A percentile compares a stretch with the other conserved stretches of the same genome.
These are phyloP conservation scores for Aplochiton taeniatus DNA, from an alignment of 2,797 vertebrate species.

Conservation along the genomic window DNA sequence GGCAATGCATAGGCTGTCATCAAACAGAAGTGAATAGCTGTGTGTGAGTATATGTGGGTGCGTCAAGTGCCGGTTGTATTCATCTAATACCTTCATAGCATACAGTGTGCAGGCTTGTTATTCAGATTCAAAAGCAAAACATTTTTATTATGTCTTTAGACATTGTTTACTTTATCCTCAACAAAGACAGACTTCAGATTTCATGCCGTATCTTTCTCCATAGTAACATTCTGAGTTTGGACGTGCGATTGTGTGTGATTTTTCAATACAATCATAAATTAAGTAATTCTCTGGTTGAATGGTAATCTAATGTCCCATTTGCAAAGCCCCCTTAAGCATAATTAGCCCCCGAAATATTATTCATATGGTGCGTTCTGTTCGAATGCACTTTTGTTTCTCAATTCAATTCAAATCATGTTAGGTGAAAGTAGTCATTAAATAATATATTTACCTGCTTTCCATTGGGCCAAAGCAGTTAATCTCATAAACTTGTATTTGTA, in stretches of 20 bases:
- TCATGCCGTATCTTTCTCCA: too few relatives aligned
- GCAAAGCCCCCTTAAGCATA: conserved; percentile 51
- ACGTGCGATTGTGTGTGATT: not conserved
- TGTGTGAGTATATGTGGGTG: too few relatives aligned
- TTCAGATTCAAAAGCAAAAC: too few relatives aligned
- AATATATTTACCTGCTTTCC: conserved; percentile 30
- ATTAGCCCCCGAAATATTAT: conserved; percentile 61
- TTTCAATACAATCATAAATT: not conserved
- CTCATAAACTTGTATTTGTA: not conserved
- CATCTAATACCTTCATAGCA: too few relatives aligned
- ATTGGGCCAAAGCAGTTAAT: conserved; percentile 1
- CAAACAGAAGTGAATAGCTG: too few relatives aligned
- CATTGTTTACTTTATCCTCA: too few relatives aligned
- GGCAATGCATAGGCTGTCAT: too few relatives aligned
- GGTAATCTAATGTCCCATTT: conserved; percentile 50
- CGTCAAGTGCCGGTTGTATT: too few relatives aligned
- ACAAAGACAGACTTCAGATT: too few relatives aligned
- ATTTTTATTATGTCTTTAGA: too few relatives aligned
- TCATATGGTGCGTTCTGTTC: conserved; percentile 51
- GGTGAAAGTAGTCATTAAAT: conserved; percentile 45
- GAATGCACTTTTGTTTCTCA: conserved; percentile 46
- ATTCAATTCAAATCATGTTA: conserved; percentile 53
- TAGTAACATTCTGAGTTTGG: too few relatives aligned
- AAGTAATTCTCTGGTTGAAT: conserved; percentile 56
- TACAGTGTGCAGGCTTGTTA: too few relatives aligned